These are phyloP conservation scores for Oryzias melastigma DNA, from an alignment of 2,113 vertebrate genomes.

Conservation along the genomic window DNA sequence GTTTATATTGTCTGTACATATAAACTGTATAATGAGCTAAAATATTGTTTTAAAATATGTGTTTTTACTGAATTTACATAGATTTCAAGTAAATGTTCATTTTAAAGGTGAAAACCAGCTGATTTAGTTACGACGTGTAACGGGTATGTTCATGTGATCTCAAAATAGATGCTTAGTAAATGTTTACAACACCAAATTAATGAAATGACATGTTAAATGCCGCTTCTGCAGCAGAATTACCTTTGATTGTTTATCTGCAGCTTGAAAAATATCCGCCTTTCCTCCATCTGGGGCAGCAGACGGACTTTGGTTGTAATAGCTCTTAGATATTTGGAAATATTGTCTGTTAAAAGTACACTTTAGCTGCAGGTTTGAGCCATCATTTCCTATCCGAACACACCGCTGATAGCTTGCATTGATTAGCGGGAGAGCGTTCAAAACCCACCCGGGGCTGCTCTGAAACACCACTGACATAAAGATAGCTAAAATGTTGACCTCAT, in stretches of 20 bases:
- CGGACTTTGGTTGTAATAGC: conserved; percentile 23
- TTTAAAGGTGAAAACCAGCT: no score
- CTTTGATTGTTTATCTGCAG: conserved; percentile 42
- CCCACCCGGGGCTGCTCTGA: conserved; percentile 72
- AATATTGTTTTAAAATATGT: no score
- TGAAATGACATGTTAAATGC: no score
- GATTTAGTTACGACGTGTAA: no score
- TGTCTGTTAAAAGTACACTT: conserved; percentile 56
- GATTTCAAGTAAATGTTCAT: no score
- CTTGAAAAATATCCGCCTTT: conserved; percentile 1
- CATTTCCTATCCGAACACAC: conserved; percentile 30
- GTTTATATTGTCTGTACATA: no score
- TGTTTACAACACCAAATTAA: no score
- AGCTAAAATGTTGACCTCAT: no score
- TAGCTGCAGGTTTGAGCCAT: conserved; percentile 1
- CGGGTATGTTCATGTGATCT: no score
- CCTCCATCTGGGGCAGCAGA: not conserved
- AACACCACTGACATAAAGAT: conserved; percentile 79
- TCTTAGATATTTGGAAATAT: conserved; percentile 54
- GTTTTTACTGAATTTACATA: no score
- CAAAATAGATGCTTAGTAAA: no score
- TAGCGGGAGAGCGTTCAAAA: conserved; percentile 83
- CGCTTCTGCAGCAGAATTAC: conserved; percentile 19
- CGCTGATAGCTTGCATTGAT: conserved; percentile 67
- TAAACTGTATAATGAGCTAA: no score